Base-by-base conservation (phyloP, 2,113 vertebrate genomes). In the Talpa occidentalis region DNA sequence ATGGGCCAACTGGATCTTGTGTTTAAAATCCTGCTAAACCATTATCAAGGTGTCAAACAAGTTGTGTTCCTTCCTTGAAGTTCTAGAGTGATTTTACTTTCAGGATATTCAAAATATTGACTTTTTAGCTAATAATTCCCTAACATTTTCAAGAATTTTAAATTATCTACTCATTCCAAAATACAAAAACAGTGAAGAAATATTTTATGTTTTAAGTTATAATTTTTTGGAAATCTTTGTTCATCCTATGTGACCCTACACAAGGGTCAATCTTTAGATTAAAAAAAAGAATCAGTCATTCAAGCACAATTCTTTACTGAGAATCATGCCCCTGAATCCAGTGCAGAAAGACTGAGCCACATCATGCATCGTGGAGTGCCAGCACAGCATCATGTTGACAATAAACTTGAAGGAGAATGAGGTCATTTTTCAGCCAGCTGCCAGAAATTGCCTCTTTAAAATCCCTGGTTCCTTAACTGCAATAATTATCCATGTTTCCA, bases 401-500 rank as follows among this genome's bases (percentile, higher is more conserved):
- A 44, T 87, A 82, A 90, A 78, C 35, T 59, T 62, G 52, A 82
- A 87, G 42, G 86, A 64, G 67, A 89, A 94, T 64, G 67, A 92
- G 37, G 73, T 82, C 60, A 32, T 87, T 93, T 93, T 96, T 80
- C 44, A 94, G 30, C 44, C 28, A 70, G 52, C 26, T 93, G 90
- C 77, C 26, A 93, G 81, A 92, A 81, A 90, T 42, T 72, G 21
- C 60, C 67, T 82, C 37, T 77, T 86, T 77, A 85, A 90, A 94
- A 93, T 90, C 81, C 62, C 56, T 42, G 72, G 60, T 26, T 72
- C 24, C 44, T 47, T 77, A 76, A 59, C 30, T 22, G 7, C 21
- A 81, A 90, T 87, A 87, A 82, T 82, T 87, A 87, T 77, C 52
- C 47, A 17, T 49, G 37, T 62, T 94, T 90, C 10, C 54, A 70